These are phyloP conservation scores for Zoroaster sp. DNA, from an alignment of 53 echinoderm and acorn worm species.

Conservation along the genomic window DNA sequence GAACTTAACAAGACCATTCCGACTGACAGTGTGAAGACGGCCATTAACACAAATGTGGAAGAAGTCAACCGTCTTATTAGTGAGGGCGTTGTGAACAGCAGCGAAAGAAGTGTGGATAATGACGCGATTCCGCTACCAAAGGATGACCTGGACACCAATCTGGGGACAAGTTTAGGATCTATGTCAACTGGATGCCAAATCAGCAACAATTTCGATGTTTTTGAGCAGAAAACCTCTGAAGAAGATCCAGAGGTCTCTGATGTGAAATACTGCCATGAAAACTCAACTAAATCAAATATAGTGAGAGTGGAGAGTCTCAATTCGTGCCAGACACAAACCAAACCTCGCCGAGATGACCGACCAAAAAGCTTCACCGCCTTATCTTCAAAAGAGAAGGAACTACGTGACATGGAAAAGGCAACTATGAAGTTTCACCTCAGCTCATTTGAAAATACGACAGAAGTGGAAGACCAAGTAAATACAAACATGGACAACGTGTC, in stretches of 20 bases:
- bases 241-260: background rate
- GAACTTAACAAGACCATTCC: background rate
- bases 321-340: background rate
- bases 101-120: background rate
- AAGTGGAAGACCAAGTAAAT: background rate
- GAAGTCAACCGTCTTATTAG: too few relatives aligned
- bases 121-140: background rate
- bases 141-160: background rate
- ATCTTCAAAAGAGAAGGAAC: background rate
- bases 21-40: background rate
- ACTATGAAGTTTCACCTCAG: background rate
- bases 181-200: background rate
- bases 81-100: background rate
- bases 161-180: background rate
- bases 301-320: background rate
- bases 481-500: background rate
- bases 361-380: slow-evolving; percentile 17
- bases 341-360: slow-evolving; percentile 6
- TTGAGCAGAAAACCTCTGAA: background rate
- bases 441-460: background rate
- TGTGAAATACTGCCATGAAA: background rate
- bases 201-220: background rate
- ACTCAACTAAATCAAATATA: background rate
- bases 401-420: background rate
- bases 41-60: background rate